phyloP scores from a whole-genome alignment of 2,113 vertebrate genomes.

The Chelonoidis abingdonii region DNA sequence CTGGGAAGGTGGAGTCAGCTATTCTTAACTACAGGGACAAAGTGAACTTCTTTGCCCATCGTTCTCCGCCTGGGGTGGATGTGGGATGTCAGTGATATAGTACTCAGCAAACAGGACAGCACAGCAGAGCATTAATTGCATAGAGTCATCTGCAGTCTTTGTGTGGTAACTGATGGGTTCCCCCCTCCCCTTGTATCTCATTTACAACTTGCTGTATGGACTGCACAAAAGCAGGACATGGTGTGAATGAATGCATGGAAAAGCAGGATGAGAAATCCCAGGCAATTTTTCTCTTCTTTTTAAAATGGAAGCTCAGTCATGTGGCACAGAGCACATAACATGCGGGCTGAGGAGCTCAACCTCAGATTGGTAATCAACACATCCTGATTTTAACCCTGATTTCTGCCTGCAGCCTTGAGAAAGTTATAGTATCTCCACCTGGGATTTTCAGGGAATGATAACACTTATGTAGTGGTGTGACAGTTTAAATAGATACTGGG shows the following conservation, averaged over 20 bases:
- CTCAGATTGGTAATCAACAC: neutral
- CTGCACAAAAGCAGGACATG: neutral
- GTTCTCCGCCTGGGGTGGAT: neutral
- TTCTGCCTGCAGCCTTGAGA: neutral
- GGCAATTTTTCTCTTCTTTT: neutral
- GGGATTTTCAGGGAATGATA: neutral
- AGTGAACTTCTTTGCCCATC: neutral
- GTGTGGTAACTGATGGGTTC: neutral
- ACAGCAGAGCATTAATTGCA: neutral
- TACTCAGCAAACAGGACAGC: neutral
- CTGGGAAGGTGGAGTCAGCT: neutral
- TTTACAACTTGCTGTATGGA: neutral
- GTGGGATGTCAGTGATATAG: neutral
- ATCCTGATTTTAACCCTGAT: neutral
- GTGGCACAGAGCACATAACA: neutral
- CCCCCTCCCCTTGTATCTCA: neutral
- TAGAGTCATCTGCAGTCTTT: neutral
- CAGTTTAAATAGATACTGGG: neutral
- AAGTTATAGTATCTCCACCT: neutral
- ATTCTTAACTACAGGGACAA: neutral
- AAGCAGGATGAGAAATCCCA: neutral
- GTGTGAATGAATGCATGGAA: neutral
- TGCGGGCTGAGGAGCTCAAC: neutral
- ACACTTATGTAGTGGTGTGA: neutral
- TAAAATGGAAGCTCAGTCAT: neutral